These are phyloP conservation scores for Chrysomela aeneicollis DNA, from an alignment of 2,888 invertebrate genomes.

Conservation along the genomic window DNA sequence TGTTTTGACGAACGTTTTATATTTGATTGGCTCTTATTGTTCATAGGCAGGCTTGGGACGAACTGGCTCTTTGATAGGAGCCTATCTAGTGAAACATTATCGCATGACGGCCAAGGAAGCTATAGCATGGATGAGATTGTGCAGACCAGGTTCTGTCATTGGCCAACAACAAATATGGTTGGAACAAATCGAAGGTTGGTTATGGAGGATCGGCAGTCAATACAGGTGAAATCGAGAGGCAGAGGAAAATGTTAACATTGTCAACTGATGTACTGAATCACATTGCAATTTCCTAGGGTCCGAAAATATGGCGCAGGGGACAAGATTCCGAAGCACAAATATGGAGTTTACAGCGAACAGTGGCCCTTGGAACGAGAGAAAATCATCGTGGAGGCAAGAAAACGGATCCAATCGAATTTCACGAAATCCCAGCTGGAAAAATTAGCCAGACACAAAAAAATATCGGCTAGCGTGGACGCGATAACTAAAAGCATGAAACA, in stretches of 20 bases:
- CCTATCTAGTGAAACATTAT: constrained; percentile 87
- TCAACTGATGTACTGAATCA: too few species aligned
- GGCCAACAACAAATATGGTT: constrained; percentile 86
- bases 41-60: constrained; percentile 86
- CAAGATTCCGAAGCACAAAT: constrained; percentile 60
- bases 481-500: constrained; percentile 23
- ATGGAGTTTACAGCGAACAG: constrained; percentile 62
- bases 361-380: constrained; percentile 54
- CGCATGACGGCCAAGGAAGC: constrained; percentile 82
- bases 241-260: neutral
- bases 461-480: constrained; percentile 36
- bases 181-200: constrained; percentile 60
- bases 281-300: too few species aligned
- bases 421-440: constrained; percentile 36
- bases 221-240: constrained; percentile 62
- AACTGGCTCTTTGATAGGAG: constrained; percentile 88
- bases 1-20: too few species aligned
- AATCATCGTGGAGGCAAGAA: constrained; percentile 43
- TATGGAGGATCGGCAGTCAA: constrained; percentile 66
- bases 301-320: constrained; percentile 60
- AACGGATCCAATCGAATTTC: constrained; percentile 36
- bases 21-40: too few species aligned
- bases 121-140: constrained; percentile 89
- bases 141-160: constrained; percentile 87
- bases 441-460: constrained; percentile 32